Percentiles rank a stretch among this genome's conserved stretches.
phyloP scores from a whole-genome alignment of 2,888 invertebrate genomes.

The Eulithis prunata region DNA sequence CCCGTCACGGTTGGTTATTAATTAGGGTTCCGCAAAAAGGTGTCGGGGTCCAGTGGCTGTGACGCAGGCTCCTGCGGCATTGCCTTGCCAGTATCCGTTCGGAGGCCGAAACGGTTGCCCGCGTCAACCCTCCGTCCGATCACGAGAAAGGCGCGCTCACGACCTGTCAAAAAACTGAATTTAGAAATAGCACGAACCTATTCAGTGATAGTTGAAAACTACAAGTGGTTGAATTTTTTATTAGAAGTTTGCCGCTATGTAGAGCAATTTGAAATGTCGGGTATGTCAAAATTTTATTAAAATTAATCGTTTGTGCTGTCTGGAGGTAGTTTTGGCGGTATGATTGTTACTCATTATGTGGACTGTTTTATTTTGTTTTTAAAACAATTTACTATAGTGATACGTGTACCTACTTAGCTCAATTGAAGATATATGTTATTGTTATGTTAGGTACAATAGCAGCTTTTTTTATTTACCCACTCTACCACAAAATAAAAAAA shows the following conservation, averaged over 20 bases:
- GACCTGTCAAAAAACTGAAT: slow-evolving; percentile 42
- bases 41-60: slow-evolving; percentile 74
- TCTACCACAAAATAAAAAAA: too few relatives aligned
- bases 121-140: slow-evolving; percentile 45
- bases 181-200: slow-evolving; percentile 40
- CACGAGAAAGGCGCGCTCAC: slow-evolving; percentile 47
- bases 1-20: slow-evolving; percentile 74
- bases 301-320: slow-evolving; percentile 19
- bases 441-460: too few relatives aligned
- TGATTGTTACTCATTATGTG: slow-evolving; percentile 13
- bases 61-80: slow-evolving; percentile 82
- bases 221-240: slow-evolving; percentile 33
- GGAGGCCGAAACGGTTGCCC: slow-evolving; percentile 61
- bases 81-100: slow-evolving; percentile 72
- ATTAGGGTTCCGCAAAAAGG: slow-evolving; percentile 80
- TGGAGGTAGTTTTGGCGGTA: slow-evolving; percentile 24
- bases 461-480: too few relatives aligned
- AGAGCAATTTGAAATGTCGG: slow-evolving; percentile 21
- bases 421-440: too few relatives aligned
- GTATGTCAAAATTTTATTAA: slow-evolving; percentile 25
- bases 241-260: slow-evolving; percentile 19
- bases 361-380: too few relatives aligned
- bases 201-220: slow-evolving; percentile 37
- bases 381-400: too few relatives aligned
- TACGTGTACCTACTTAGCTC: too few relatives aligned